Evolutionary conservation across 1,140 invertebrate genomes (phyloP), one percentile per base, ranked within the genome.

Genomic region (Vanessa atalanta): DNA sequence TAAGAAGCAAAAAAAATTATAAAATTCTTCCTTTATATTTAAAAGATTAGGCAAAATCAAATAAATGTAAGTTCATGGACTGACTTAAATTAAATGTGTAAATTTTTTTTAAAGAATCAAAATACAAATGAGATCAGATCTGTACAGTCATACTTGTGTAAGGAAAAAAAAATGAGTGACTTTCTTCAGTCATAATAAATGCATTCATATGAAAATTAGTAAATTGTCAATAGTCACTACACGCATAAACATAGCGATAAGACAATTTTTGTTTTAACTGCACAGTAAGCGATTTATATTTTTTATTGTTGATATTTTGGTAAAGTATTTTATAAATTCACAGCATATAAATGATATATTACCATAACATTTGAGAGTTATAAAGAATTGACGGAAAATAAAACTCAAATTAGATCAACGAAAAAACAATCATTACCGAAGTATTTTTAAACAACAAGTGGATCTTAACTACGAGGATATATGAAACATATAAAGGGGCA

Each of bases 221-320:
- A 16, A 47, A 64, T 55, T 69, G 72, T 74, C 72, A 65, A 47
- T 47, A 53, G 47, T 69, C 72, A 55, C 72, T 74, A 73, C 65
- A 63, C 47, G 16, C 31, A 43, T 43, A 55, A 23, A 64, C 16
- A 69, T 74, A 74, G 72, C 37, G 66, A 74, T 65, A 74, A 64
- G 72, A 74, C 72, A 74, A 74, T 5, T 63, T 64, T 55, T 31
- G 26, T 53, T 48, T 31, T 63, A 63, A 60, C 37, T 16, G 57
- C n/a, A 26, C 23, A 60, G 20, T 23, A 13, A 47, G 63, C 12
- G 50, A 7, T 26, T 50, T 15, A 69, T 47, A 60, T 26, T 23
- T 26, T 47, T 26, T 60, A 26, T 48, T 70, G 11, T 23, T 14
- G 23, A 37, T 26, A 64, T 26, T 37, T 23, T 26, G 8, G 14